Evolutionary conservation across 2,113 vertebrate species (phyloP).

Genomic region (Pungitius pungitius): DNA sequence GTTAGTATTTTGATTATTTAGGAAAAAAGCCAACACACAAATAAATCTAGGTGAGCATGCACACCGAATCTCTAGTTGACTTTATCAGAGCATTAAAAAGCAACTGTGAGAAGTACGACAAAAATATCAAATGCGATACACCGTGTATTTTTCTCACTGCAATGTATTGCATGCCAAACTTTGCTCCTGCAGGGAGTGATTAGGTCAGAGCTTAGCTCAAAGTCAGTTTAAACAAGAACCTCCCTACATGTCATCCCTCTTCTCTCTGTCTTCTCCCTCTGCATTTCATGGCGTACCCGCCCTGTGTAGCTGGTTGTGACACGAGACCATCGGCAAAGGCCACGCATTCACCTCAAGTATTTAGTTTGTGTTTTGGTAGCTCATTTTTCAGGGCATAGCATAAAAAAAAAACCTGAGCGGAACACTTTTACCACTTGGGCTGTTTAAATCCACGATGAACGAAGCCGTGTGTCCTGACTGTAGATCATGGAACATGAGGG

Average conservation of each 20-base stretch:
- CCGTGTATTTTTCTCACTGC: neutral
- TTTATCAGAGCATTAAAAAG: slow-evolving; percentile 1
- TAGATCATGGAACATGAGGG: slow-evolving; percentile 68
- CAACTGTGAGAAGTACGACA: neutral
- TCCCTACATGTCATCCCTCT: neutral
- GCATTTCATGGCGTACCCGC: neutral
- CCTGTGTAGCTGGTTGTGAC: neutral
- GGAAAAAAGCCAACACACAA: slow-evolving; percentile 37
- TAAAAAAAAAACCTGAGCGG: neutral
- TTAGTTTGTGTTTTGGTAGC: neutral
- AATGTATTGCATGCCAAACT: neutral
- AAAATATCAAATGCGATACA: neutral
- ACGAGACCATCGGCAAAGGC: neutral
- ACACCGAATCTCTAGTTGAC: slow-evolving; percentile 23
- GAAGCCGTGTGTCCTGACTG: slow-evolving; percentile 9
- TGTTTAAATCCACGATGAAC: neutral
- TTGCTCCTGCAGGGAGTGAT: neutral
- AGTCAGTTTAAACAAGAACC: neutral
- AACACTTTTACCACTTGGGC: neutral
- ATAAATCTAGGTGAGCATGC: slow-evolving; percentile 26
- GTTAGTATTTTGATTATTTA: slow-evolving; percentile 29
- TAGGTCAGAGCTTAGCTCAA: neutral
- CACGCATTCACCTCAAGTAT: neutral
- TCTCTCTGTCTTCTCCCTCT: neutral
- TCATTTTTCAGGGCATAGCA: neutral